A percentile compares a stretch with the other conserved stretches of the same genome.
Conservation (phyloP, 2,113 vertebrate species). For the Mastomys natalensis region DNA sequence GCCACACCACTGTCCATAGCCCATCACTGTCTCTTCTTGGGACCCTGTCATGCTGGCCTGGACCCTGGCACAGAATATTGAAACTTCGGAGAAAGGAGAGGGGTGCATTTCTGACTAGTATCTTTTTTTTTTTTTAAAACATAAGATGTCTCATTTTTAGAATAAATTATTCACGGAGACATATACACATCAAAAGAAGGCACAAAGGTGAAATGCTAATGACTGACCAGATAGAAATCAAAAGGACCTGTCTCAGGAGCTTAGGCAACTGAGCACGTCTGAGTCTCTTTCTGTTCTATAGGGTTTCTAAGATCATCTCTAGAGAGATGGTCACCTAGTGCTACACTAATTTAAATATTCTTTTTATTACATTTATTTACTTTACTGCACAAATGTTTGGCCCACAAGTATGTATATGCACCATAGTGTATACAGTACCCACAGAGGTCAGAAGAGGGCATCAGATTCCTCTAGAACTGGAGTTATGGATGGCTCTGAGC, state of each 20-base stretch:
- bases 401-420: neutral
- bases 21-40: too few species aligned
- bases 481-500: neutral
- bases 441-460: neutral
- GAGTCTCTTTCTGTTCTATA: conserved; percentile 6
- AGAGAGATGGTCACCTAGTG: too few species aligned
- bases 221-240: neutral
- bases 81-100: neutral
- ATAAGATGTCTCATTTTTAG: neutral
- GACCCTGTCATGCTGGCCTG: too few species aligned
- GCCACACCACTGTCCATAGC: too few species aligned
- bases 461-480: neutral
- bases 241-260: neutral
- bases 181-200: neutral
- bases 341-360: too few species aligned
- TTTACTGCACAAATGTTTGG: neutral
- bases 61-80: too few species aligned
- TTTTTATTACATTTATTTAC: neutral
- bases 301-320: too few species aligned
- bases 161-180: neutral
- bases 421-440: neutral
- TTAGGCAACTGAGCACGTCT: neutral
- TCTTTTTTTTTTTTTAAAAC: neutral
- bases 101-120: neutral
- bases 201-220: neutral